Conservation (phyloP, 2,113 vertebrate species). For the Myiozetetes cayanensis region DNA sequence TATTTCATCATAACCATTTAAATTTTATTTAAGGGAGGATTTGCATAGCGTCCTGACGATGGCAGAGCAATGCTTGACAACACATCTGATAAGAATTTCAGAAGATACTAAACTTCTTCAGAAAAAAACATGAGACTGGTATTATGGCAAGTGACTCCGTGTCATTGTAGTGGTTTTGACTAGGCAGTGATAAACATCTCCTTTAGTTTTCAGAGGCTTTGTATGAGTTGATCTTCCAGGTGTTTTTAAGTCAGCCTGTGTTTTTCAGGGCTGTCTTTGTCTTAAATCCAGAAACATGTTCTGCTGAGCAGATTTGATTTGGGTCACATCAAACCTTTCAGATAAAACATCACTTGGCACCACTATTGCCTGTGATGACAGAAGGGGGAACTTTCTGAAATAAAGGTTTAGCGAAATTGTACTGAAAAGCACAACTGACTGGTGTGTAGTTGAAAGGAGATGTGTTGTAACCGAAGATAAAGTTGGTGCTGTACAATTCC, state of each 20-base stretch:
- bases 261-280: neutral
- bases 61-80: neutral
- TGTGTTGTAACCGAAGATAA: constrained; percentile 61
- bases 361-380: neutral
- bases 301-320: neutral
- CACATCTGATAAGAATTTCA: neutral
- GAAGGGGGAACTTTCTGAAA: constrained; percentile 11
- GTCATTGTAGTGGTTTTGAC: neutral
- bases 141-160: neutral
- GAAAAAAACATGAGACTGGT: neutral
- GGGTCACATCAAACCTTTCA: neutral
- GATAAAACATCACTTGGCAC: neutral
- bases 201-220: neutral
- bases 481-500: constrained; percentile 58
- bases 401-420: neutral
- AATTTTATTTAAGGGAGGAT: neutral
- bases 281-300: constrained; percentile 1
- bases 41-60: neutral
- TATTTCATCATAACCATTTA: neutral
- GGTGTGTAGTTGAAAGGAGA: constrained; percentile 38
- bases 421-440: neutral
- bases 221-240: neutral
- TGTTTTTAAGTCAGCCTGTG: neutral
- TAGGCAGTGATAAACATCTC: neutral
- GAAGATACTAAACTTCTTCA: neutral